Evolutionary conservation across 2,888 invertebrate species (phyloP), one percentile per base, ranked within the genome.

Genomic region (Steinernema hermaphroditum): DNA sequence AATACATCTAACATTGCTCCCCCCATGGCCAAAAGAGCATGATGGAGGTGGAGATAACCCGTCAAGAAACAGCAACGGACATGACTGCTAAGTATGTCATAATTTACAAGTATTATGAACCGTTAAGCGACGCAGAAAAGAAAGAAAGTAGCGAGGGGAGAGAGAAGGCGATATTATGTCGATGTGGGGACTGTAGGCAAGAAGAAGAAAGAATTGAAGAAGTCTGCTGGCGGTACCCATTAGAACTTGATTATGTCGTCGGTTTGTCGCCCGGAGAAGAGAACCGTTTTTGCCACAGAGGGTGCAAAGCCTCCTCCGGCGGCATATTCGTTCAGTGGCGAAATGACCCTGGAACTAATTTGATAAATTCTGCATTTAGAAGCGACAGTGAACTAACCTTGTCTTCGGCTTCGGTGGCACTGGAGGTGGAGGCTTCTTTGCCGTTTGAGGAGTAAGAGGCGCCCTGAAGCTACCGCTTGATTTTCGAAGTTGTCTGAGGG

Each of bases 351-450:
- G 32, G 19, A n/a, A n/a, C n/a, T n/a, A n/a, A n/a, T n/a, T n/a
- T n/a, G n/a, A n/a, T n/a, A 62, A 71, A 19, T 34, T 22, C 34
- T 2, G 43, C 2, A 27, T 14, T 27, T 62, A 32, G 4, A 32
- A 34, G 27, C 16, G 1, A 32, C 2, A 62, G 46, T 16, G 1
- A 32, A 12, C 32, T 68, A 82, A n/a, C 81, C 77, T 79, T n/a
- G 78, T 78, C 78, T 81, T 81, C 12, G 84, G 84, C 72, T 84
- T 84, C 2, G 84, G 84, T 12, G 84, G 84, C 32, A 84, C 83
- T 9, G 77, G 77, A 1, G 83, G 83, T 8, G 84, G 83, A 12
- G 75, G 76, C 43, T 27, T 43, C 27, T 41, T 74, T 22, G 41
- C 50, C 22, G 71, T 19, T 46, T 22, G 24, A 19, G n/a, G 50